These are phyloP conservation scores for Caenorhabditis becei DNA, from an alignment of 2,888 invertebrate genomes.

Conservation along the genomic window DNA sequence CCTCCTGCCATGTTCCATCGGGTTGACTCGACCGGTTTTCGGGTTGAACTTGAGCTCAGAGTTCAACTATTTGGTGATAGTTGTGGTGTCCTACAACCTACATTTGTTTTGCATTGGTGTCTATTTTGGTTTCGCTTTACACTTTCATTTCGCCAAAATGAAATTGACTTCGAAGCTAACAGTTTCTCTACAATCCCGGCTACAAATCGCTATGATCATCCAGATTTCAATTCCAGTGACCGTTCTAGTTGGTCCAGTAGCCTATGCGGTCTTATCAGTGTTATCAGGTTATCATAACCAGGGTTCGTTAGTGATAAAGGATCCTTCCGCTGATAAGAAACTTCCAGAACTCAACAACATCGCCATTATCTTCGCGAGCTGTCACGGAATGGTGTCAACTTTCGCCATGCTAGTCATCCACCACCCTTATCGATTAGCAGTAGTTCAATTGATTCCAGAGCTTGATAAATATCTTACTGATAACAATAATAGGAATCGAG, in stretches of 20 bases:
- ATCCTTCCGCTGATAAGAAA: background rate
- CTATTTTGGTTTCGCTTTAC: background rate
- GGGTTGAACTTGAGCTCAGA: background rate
- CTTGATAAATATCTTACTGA: background rate
- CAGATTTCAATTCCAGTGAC: background rate
- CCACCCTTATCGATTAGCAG: constrained; percentile 3
- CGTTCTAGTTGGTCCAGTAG: background rate
- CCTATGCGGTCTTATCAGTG: background rate
- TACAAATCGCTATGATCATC: background rate
- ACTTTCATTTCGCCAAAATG: background rate
- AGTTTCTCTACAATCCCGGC: background rate
- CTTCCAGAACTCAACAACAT: constrained; percentile 4
- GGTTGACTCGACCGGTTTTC: background rate
- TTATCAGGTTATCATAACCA: constrained; percentile 1
- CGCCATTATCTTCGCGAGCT: background rate
- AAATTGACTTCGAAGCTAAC: background rate
- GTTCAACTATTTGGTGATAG: background rate
- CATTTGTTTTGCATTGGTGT: background rate
- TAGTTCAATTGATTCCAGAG: background rate
- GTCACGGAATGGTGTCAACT: background rate
- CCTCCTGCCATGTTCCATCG: background rate
- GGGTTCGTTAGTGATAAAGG: background rate
- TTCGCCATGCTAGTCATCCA: background rate
- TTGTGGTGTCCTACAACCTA: background rate
- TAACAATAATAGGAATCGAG: background rate